Evolutionary conservation across 2,888 invertebrate species (phyloP).

Genomic region (Venusia cambrica): DNA sequence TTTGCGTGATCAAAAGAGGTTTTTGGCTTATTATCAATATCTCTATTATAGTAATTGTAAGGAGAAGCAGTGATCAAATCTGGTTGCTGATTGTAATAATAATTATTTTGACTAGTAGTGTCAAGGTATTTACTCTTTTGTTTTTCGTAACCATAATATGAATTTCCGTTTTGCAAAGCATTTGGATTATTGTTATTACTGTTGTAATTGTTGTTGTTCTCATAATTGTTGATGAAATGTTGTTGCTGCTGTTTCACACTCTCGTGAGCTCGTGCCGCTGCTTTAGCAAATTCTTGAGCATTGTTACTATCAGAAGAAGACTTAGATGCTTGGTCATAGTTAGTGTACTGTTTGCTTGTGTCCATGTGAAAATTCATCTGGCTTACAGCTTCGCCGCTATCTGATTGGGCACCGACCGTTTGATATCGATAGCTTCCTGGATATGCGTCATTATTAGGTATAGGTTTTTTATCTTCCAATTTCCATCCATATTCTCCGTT

Average conservation of each 20-base stretch:
- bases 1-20: conserved; percentile 72
- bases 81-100: conserved; percentile 43
- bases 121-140: conserved; percentile 50
- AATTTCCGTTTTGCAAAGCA: conserved; percentile 28
- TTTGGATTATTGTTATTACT: conserved; percentile 22
- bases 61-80: conserved; percentile 63
- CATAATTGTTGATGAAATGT: conserved; percentile 42
- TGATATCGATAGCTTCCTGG: conserved; percentile 54
- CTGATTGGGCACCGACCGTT: conserved; percentile 37
- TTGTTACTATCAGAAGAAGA: conserved; percentile 54
- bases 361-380: conserved; percentile 70
- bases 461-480: conserved; percentile 58
- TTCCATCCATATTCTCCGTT: conserved; percentile 77
- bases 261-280: conserved; percentile 69
- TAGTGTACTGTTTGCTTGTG: conserved; percentile 49
- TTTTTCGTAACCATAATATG: conserved; percentile 49
- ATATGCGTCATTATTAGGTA: conserved; percentile 45
- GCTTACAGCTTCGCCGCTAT: conserved; percentile 54
- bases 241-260: conserved; percentile 57
- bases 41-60: conserved; percentile 51
- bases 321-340: conserved; percentile 57
- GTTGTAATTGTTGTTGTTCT: conserved; percentile 32
- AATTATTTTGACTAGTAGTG: conserved; percentile 39
- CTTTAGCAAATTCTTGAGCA: conserved; percentile 68
- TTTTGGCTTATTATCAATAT: conserved; percentile 55